Evolutionary conservation across 2,113 vertebrate genomes (phyloP).

Genomic region (Hylia prasina): DNA sequence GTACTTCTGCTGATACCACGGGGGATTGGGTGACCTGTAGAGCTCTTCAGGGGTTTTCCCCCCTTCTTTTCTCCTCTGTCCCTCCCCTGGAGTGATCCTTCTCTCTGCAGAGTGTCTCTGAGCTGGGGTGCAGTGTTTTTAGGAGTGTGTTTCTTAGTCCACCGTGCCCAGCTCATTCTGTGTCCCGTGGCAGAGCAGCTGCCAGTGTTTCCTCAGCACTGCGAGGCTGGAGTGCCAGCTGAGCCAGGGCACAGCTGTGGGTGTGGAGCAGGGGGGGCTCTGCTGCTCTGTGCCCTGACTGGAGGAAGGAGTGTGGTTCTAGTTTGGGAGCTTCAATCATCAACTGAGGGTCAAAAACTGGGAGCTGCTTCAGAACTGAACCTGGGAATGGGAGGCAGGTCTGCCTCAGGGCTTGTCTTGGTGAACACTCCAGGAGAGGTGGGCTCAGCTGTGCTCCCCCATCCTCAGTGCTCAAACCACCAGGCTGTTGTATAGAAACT

Average conservation of each 20-base stretch:
- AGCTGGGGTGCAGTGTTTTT: neutral
- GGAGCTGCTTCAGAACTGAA: neutral
- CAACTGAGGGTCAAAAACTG: neutral
- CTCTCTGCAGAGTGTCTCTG: neutral
- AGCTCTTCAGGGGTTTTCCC: fast-evolving
- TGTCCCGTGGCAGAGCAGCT: neutral
- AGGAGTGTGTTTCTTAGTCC: neutral
- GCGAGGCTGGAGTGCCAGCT: fast-evolving
- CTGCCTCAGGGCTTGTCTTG: neutral
- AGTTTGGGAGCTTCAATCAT: neutral
- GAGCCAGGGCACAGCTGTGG: neutral
- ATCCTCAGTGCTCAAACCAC: neutral
- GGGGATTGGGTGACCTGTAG: neutral
- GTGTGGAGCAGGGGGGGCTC: neutral
- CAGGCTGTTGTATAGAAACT: neutral
- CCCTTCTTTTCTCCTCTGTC: neutral
- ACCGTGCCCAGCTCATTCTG: neutral
- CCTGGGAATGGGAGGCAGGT: neutral
- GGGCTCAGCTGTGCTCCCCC: neutral
- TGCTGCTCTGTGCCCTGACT: fast-evolving
- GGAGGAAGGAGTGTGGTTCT: neutral
- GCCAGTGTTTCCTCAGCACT: neutral
- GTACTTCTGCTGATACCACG: neutral
- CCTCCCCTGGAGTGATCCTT: neutral
- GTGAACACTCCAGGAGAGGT: neutral